Evolutionary conservation across 2,797 vertebrate species (phyloP).

Genomic region (Allobates femoralis): DNA sequence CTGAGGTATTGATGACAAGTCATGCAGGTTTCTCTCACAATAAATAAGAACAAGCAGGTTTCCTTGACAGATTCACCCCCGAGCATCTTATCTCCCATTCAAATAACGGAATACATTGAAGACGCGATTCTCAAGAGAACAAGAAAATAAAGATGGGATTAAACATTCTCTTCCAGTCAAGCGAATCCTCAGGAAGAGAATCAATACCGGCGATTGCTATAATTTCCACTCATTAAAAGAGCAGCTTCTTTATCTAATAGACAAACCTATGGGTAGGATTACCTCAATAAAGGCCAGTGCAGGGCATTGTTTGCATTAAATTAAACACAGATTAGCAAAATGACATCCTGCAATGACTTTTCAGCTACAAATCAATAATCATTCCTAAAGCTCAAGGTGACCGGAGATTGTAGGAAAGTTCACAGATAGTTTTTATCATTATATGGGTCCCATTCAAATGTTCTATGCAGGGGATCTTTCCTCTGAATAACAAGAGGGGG

Average conservation of each 20-base stretch:
- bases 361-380: constrained; percentile 41
- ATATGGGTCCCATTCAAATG: not conserved
- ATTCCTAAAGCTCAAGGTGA: constrained; percentile 28
- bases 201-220: constrained; percentile 29
- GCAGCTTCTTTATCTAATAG: constrained; percentile 32
- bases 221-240: constrained; percentile 51
- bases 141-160: constrained; percentile 54
- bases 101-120: constrained; percentile 5
- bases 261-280: constrained; percentile 23
- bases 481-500: not conserved
- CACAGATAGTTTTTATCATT: not conserved
- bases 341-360: constrained; percentile 42
- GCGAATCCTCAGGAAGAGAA: constrained; percentile 27
- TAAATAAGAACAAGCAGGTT: not conserved
- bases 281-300: constrained; percentile 21
- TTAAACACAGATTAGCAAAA: constrained; percentile 52
- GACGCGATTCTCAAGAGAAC: not conserved
- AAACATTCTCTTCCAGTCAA: not conserved
- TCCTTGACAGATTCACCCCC: constrained; percentile 11
- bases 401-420: not conserved
- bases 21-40: not conserved
- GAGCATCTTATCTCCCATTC: constrained; percentile 8
- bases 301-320: constrained; percentile 42
- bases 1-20: not conserved
- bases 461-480: not conserved